A percentile compares a stretch with the other conserved stretches of the same genome.
These are phyloP conservation scores for Diloba caeruleocephala DNA, from an alignment of 2,888 invertebrate genomes.

Conservation along the genomic window DNA sequence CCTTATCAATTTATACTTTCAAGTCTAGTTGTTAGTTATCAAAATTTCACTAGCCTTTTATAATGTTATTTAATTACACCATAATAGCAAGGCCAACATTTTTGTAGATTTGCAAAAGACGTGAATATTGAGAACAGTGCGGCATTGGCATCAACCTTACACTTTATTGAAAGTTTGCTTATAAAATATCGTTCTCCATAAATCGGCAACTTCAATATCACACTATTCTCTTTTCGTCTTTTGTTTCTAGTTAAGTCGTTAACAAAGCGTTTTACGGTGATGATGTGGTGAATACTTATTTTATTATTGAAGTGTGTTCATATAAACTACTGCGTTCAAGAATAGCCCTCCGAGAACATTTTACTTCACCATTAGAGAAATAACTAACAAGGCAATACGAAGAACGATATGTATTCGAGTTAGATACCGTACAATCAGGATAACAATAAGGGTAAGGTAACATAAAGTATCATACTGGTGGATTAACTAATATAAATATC, in stretches of 20 bases:
- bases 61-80: conserved; percentile 81
- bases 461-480: too few species aligned
- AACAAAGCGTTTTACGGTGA: conserved; percentile 55
- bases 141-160: conserved; percentile 58
- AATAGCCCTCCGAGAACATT: conserved; percentile 62
- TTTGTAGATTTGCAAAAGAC: conserved; percentile 69
- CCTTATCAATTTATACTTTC: conserved; percentile 80
- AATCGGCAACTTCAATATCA: conserved; percentile 47
- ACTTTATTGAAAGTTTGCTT: not conserved
- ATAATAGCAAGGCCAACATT: conserved; percentile 83
- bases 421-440: conserved; percentile 69
- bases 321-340: conserved; percentile 56
- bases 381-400: conserved; percentile 74
- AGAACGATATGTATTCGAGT: conserved; percentile 83
- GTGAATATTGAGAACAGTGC: conserved; percentile 45
- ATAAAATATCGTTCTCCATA: conserved; percentile 6
- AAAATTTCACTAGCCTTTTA: conserved; percentile 89
- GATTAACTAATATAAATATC: too few species aligned
- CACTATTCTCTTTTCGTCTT: conserved; percentile 56
- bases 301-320: conserved; percentile 35
- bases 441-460: conserved; percentile 4
- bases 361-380: conserved; percentile 64
- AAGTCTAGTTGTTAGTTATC: conserved; percentile 86
- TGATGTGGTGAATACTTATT: conserved; percentile 50
- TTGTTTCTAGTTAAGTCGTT: conserved; percentile 56